phyloP scores from a whole-genome alignment of 2,113 vertebrate genomes.

The Stomatorhinus ivindoensis region DNA sequence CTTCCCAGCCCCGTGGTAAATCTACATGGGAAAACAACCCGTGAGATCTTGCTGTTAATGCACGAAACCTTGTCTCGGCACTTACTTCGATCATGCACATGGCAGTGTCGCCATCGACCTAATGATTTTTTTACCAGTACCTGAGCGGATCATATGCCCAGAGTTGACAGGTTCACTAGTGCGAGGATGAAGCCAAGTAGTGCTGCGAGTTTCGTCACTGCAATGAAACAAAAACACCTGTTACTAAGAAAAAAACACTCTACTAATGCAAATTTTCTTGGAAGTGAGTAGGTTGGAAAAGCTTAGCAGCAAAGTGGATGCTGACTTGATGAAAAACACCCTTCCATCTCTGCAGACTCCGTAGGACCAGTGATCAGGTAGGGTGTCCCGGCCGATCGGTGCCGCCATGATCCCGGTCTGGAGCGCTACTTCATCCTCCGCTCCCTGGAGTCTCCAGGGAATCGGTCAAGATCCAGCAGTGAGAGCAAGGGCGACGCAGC shows the following conservation, averaged over 20 bases:
- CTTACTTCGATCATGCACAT: not conserved
- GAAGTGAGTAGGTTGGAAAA: not conserved
- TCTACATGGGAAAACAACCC: slow-evolving; percentile 54
- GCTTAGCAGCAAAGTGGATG: not conserved
- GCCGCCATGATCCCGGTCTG: slow-evolving; percentile 74
- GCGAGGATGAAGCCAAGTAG: slow-evolving; percentile 91
- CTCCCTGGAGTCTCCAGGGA: slow-evolving; percentile 53
- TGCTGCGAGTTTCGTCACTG: slow-evolving; percentile 79
- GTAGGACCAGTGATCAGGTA: slow-evolving; percentile 90
- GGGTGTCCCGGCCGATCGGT: slow-evolving; percentile 76
- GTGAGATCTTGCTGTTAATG: not conserved
- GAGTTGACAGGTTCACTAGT: slow-evolving; percentile 93
- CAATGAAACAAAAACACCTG: slow-evolving; percentile 63
- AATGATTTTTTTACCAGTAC: slow-evolving; percentile 49
- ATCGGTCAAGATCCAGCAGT: slow-evolving; percentile 33
- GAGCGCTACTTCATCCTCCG: slow-evolving; percentile 42
- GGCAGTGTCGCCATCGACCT: not conserved
- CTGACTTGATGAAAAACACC: slow-evolving; percentile 92
- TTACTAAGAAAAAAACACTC: slow-evolving; percentile 46
- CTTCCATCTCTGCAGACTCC: slow-evolving; percentile 85
- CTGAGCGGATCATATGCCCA: slow-evolving; percentile 95
- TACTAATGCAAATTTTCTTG: not conserved
- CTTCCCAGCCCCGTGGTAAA: slow-evolving; percentile 93
- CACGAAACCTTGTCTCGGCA: not conserved
- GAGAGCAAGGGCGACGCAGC: slow-evolving; percentile 52